Conservation (phyloP, 2,797 vertebrate genomes). For the Octomys mimax region DNA sequence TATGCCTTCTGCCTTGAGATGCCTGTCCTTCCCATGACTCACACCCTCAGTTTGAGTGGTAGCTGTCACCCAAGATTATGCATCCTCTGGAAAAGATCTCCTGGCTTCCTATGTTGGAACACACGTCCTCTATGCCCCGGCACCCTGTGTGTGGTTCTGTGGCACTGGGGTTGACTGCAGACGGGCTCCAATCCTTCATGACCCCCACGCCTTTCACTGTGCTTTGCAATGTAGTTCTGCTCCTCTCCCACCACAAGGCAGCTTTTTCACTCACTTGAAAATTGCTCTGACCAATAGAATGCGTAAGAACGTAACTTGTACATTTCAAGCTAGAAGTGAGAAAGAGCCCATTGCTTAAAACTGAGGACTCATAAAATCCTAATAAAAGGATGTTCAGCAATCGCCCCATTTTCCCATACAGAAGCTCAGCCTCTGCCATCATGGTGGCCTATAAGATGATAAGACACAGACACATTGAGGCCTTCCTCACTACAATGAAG, state of each 20-base stretch:
- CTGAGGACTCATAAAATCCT: background rate
- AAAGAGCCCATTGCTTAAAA: background rate
- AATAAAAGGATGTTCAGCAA: background rate
- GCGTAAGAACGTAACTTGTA: background rate
- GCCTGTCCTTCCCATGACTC: background rate
- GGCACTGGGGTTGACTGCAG: background rate
- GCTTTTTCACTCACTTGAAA: background rate
- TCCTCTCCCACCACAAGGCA: background rate
- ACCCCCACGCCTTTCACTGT: background rate
- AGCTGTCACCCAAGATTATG: background rate
- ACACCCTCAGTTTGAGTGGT: background rate
- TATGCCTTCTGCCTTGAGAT: background rate
- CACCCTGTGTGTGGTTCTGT: no score
- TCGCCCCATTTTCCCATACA: background rate
- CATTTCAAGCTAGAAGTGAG: background rate
- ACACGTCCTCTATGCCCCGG: rapidly evolving
- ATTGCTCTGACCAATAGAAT: background rate
- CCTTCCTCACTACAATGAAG: background rate
- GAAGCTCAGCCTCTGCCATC: background rate
- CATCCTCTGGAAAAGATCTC: background rate
- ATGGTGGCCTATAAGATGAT: background rate
- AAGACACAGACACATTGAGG: background rate
- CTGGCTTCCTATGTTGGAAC: background rate
- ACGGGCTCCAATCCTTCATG: background rate
- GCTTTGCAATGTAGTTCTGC: background rate